Conservation (phyloP, 2,113 vertebrate genomes). For the Plotosus lineatus region DNA sequence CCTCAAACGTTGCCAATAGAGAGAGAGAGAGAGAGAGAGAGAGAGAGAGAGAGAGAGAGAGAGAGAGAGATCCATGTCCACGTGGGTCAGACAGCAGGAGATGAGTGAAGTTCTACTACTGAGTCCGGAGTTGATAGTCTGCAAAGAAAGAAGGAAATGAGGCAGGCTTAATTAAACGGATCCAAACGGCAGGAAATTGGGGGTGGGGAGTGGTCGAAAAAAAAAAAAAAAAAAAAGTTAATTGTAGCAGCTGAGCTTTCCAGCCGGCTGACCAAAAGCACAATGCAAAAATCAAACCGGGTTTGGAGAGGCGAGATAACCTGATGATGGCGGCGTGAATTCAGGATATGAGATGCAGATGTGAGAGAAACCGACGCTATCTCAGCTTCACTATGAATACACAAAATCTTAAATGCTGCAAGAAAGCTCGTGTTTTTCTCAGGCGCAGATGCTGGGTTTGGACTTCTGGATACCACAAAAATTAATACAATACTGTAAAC, state of each 20-base stretch:
- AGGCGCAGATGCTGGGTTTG: neutral
- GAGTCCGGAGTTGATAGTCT: constrained; percentile 80
- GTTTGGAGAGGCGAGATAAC: constrained; percentile 23
- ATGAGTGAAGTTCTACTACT: constrained; percentile 63
- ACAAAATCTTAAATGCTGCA: neutral
- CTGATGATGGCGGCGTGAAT: constrained; percentile 12
- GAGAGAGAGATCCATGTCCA: constrained; percentile 47
- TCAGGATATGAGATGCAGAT: constrained; percentile 21
- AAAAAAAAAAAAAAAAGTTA: constrained; percentile 31
- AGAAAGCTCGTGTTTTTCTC: neutral
- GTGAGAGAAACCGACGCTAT: neutral
- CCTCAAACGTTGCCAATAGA: neutral
- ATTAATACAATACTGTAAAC: neutral
- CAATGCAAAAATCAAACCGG: constrained; percentile 41
- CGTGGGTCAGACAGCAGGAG: constrained; percentile 55
- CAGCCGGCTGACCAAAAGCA: constrained; percentile 52
- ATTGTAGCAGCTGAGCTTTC: constrained; percentile 66
- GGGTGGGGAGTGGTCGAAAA: constrained; percentile 38
- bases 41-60: constrained; percentile 25
- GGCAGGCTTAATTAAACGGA: constrained; percentile 69
- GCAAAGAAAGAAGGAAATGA: constrained; percentile 68
- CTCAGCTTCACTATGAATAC: neutral
- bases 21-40: constrained; percentile 7
- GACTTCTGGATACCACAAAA: neutral
- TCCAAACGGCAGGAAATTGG: constrained; percentile 56